Base-by-base conservation (phyloP, 2,888 invertebrate genomes). In the Saturnia japonica region DNA sequence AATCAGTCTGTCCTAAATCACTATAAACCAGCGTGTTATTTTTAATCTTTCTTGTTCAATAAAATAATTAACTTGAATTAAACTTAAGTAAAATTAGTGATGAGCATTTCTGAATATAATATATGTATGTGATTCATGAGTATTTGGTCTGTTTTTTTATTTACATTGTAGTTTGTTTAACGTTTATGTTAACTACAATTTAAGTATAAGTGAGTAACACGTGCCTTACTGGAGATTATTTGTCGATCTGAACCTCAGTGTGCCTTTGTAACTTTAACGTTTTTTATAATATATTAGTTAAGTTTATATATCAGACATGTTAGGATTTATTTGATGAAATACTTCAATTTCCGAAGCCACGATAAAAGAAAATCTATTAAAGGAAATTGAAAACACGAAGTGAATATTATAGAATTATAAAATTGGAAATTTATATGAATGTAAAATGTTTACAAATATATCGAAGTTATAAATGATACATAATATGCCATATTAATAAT, bases 141-240 rank as follows among this genome's bases (percentile, higher is more conserved):
- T 47, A 6, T 16, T 16, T 47, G 34, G 34, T 34, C 34, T 34
- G 34, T 71, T 73, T 73, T 73, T 45, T 70, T 66, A 72, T 74
- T 72, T 64, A 70, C 75, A 73, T 72, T 72, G 73, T 70, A 69
- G 54, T 67, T 1, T 60, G 28, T 25, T 28, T 25, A 28, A 14
- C 14, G 12, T 69, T 22, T 34, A 34, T 34, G 34, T 34, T 34
- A 4, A 34, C 34, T 34, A 34, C 34, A 34, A 60, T 54, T 47
- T 70, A 47, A 64, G 22, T 64, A 19, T 84, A 84, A 85, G 82
- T 81, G 78, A 80, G 78, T 83, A 81, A 79, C 70, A 88, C 84
- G 91, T 91, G 91, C 91, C 90, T 91, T 91, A 88, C 79, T 87
- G 82, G 90, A 91, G 86, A 90, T 91, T 88, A 88, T 81, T 78